These are phyloP conservation scores for Drosophila greeni DNA, from an alignment of 2,888 invertebrate genomes.

Conservation along the genomic window DNA sequence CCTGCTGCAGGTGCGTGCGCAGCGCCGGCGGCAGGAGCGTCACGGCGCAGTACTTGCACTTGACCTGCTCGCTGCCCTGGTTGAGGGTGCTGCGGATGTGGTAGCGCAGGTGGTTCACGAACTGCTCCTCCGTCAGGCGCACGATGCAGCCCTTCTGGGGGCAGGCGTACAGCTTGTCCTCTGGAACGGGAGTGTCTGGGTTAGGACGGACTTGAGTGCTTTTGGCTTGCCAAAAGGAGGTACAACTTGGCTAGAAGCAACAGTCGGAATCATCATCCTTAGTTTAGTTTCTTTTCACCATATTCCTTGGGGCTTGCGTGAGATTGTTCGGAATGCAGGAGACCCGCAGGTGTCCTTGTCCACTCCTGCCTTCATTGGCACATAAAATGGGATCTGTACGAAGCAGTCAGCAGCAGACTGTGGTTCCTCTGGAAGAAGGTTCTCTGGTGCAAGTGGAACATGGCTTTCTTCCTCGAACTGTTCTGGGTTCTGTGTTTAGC, in stretches of 20 bases:
- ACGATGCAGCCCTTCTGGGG: conserved; percentile 58
- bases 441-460: no score
- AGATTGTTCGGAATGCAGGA: background rate
- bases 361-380: background rate
- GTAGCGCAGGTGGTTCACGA: conserved; percentile 62
- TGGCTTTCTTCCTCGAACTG: no score
- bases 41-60: conserved; percentile 63
- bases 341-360: background rate
- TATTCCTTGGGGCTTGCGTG: background rate
- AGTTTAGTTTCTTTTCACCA: no score
- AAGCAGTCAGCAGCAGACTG: background rate
- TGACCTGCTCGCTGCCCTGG: conserved; percentile 31
- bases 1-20: conserved; percentile 81
- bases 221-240: background rate
- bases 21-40: conserved; percentile 72
- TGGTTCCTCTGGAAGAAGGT: background rate
- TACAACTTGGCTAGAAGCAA: background rate
- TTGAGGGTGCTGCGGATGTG: conserved; percentile 53
- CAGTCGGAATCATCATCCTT: background rate
- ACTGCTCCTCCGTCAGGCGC: conserved; percentile 54
- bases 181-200: conserved; percentile 34
- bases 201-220: background rate
- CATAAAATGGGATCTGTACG: background rate
- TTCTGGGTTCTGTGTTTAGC: no score
- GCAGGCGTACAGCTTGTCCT: conserved; percentile 64